phyloP scores from a whole-genome alignment of 2,888 invertebrate species.

The Drosophila subquinaria region DNA sequence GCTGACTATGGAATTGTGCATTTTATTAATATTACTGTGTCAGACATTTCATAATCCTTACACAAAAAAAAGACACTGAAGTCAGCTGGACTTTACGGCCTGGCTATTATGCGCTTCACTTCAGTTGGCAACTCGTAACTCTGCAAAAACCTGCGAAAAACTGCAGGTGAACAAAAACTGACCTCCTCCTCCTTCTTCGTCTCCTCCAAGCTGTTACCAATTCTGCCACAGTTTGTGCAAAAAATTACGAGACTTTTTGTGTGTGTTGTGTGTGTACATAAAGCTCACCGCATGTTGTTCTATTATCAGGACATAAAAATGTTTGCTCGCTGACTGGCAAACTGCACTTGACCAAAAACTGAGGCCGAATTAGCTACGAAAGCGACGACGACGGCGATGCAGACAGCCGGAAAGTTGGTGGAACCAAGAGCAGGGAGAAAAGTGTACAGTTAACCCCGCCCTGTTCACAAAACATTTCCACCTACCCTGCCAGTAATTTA shows the following conservation, averaged over 20 bases:
- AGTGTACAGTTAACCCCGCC: conserved; percentile 16
- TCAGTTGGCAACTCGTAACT: conserved; percentile 5
- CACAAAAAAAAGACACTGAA: neutral
- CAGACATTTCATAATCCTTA: neutral
- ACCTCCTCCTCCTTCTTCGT: neutral
- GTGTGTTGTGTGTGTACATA: conserved; percentile 17
- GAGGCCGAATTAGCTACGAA: conserved; percentile 58
- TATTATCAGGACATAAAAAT: conserved; percentile 70
- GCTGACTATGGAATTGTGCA: neutral
- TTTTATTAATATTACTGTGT: neutral
- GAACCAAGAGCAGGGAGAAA: conserved; percentile 32
- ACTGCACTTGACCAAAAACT: conserved; percentile 72
- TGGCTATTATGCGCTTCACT: conserved; percentile 24
- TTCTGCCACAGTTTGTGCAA: conserved; percentile 31
- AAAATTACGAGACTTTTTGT: conserved; percentile 38
- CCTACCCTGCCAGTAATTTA: conserved; percentile 11
- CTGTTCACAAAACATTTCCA: neutral
- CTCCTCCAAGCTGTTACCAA: neutral
- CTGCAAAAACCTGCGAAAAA: conserved; percentile 20
- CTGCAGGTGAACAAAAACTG: conserved; percentile 33
- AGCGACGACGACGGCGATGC: conserved; percentile 22
- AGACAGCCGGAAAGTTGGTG: conserved; percentile 37
- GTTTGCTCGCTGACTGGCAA: conserved; percentile 46
- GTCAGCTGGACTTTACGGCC: conserved; percentile 7
- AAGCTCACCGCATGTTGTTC: conserved; percentile 65